Percentiles rank a stretch among this genome's conserved stretches.
Conservation (phyloP, 2,888 invertebrate genomes). For the Caenorhabditis doughertyi region DNA sequence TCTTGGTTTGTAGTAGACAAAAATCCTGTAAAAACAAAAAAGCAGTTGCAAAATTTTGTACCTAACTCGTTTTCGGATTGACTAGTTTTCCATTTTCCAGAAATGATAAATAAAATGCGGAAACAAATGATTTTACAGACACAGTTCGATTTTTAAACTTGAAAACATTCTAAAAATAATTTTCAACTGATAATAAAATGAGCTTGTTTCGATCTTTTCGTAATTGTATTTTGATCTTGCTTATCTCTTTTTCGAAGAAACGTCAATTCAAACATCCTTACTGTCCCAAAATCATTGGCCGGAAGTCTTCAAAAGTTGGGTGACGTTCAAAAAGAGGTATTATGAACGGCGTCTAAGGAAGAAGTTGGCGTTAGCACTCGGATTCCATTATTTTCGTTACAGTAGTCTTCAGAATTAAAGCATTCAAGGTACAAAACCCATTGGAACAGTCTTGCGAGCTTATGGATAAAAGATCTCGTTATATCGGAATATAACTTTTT, state of each 20-base stretch:
- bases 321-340: too few relatives aligned
- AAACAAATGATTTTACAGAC: slow-evolving; percentile 4
- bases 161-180: slow-evolving; percentile 17
- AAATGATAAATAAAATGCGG: background rate
- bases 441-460: too few relatives aligned
- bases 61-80: background rate
- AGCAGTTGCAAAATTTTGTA: slow-evolving; percentile 16
- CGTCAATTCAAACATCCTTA: too few relatives aligned
- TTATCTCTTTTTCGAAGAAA: background rate
- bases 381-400: too few relatives aligned
- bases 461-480: too few relatives aligned
- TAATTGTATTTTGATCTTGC: slow-evolving; percentile 20
- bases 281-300: too few relatives aligned
- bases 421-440: too few relatives aligned
- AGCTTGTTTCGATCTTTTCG: background rate
- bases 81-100: slow-evolving; percentile 12
- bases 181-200: background rate
- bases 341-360: too few relatives aligned
- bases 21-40: background rate
- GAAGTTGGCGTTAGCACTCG: too few relatives aligned
- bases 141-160: slow-evolving; percentile 4
- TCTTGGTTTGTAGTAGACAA: background rate
- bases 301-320: too few relatives aligned
- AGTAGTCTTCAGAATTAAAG: too few relatives aligned
- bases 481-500: too few relatives aligned